Percentiles rank a stretch among this genome's conserved stretches.
phyloP scores from a whole-genome alignment of 1,140 invertebrate genomes.

The Archegozetes longisetosus region DNA sequence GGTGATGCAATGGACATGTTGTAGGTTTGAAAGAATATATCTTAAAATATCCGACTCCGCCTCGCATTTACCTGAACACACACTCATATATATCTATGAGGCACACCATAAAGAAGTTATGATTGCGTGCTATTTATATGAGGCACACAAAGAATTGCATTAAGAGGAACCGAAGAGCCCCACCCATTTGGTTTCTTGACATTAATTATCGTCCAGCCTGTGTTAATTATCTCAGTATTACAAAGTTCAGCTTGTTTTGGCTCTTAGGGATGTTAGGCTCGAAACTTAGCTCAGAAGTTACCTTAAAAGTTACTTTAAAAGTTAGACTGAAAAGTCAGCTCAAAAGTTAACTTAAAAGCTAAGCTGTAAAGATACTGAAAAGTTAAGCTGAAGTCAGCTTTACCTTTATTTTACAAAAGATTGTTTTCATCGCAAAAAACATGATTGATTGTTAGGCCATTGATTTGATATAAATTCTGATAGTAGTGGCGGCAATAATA shows the following conservation, averaged over 20 bases:
- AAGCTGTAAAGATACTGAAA: too few species aligned
- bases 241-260: not conserved
- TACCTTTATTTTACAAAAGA: not conserved
- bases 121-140: not conserved
- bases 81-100: not conserved
- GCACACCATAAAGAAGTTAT: not conserved
- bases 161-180: conserved; percentile 3
- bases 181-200: conserved; percentile 17
- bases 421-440: not conserved
- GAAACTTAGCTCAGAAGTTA: not conserved
- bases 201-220: not conserved
- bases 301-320: too few species aligned
- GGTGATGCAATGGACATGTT: not conserved
- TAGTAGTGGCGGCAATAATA: not conserved
- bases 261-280: not conserved
- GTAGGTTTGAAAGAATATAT: not conserved
- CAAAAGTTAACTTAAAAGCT: not conserved
- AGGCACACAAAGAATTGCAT: not conserved
- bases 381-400: not conserved
- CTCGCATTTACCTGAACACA: not conserved
- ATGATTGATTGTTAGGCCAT: not conserved
- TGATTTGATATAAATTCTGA: not conserved
- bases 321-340: not conserved
- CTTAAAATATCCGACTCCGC: not conserved
- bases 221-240: not conserved